phyloP scores from a whole-genome alignment of 2,888 invertebrate species.

The Sinelater perroti region DNA sequence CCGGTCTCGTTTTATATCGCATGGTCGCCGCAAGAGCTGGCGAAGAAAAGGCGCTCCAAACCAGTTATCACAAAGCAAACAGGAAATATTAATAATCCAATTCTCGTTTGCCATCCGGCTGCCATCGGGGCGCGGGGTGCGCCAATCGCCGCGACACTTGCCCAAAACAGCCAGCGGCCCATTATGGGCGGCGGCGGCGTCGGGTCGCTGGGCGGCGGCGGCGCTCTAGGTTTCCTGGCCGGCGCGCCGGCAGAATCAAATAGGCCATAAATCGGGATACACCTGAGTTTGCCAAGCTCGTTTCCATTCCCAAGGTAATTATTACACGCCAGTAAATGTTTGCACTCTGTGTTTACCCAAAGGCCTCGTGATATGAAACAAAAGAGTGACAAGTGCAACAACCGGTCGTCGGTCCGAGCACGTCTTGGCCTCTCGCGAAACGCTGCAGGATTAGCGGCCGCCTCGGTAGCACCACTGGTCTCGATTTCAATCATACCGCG shows the following conservation, averaged over 20 bases:
- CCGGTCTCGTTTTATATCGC: too few relatives aligned
- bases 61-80: constrained; percentile 2
- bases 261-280: constrained; percentile 47
- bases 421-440: constrained; percentile 27
- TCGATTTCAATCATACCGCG: constrained; percentile 22
- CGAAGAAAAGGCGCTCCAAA: too few relatives aligned
- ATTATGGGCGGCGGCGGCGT: constrained; percentile 24
- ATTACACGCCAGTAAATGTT: constrained; percentile 59
- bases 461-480: constrained; percentile 18
- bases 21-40: too few relatives aligned
- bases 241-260: constrained; percentile 33
- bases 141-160: constrained; percentile 14
- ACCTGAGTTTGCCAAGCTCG: constrained; percentile 50
- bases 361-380: constrained; percentile 58
- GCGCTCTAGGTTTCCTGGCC: constrained; percentile 25
- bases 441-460: constrained; percentile 14
- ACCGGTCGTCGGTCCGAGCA: constrained; percentile 55
- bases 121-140: constrained; percentile 2
- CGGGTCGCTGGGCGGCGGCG: constrained; percentile 18
- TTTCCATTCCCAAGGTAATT: constrained; percentile 58
- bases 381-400: constrained; percentile 60
- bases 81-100: constrained; percentile 8
- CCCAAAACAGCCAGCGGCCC: constrained; percentile 23
- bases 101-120: background rate
- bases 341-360: constrained; percentile 54